Conservation (phyloP, 2,797 vertebrate species). For the Sebastes kiyomatsui region DNA sequence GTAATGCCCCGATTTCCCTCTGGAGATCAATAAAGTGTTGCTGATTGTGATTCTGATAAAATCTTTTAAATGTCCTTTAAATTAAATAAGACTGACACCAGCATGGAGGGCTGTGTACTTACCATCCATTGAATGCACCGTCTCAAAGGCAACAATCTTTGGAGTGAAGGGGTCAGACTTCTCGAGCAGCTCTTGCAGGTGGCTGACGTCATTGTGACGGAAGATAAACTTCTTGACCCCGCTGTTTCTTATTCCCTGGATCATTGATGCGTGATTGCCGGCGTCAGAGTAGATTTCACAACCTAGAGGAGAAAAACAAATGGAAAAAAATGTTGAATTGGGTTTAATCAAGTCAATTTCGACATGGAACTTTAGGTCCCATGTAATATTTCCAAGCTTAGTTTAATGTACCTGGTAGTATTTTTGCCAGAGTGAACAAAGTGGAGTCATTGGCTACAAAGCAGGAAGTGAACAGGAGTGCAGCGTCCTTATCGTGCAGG, state of each 20-base stretch:
- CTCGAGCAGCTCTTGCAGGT: constrained; percentile 86
- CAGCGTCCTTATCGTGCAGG: constrained; percentile 91
- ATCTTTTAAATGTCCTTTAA: neutral
- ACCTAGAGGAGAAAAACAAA: constrained; percentile 72
- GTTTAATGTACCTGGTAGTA: constrained; percentile 86
- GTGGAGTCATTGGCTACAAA: constrained; percentile 97
- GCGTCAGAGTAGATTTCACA: constrained; percentile 95
- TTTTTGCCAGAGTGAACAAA: constrained; percentile 92
- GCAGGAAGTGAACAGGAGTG: constrained; percentile 92
- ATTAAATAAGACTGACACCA: neutral
- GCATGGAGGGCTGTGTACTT: constrained; percentile 30
- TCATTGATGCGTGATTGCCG: constrained; percentile 95
- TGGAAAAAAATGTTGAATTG: too few species aligned
- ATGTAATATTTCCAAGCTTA: neutral
- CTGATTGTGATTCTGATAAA: too few species aligned
- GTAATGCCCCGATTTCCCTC: too few species aligned
- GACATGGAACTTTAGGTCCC: neutral
- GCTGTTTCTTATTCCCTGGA: constrained; percentile 94
- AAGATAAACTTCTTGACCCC: constrained; percentile 92
- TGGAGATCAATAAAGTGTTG: too few species aligned
- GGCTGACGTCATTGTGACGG: constrained; percentile 89
- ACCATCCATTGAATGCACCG: constrained; percentile 97
- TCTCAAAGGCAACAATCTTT: constrained; percentile 96
- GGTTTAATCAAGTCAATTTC: neutral
- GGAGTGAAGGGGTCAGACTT: constrained; percentile 86